Percentiles rank a stretch among this genome's conserved stretches.
These are phyloP conservation scores for Cistogaster globosa DNA, from an alignment of 2,888 invertebrate species.

Conservation along the genomic window DNA sequence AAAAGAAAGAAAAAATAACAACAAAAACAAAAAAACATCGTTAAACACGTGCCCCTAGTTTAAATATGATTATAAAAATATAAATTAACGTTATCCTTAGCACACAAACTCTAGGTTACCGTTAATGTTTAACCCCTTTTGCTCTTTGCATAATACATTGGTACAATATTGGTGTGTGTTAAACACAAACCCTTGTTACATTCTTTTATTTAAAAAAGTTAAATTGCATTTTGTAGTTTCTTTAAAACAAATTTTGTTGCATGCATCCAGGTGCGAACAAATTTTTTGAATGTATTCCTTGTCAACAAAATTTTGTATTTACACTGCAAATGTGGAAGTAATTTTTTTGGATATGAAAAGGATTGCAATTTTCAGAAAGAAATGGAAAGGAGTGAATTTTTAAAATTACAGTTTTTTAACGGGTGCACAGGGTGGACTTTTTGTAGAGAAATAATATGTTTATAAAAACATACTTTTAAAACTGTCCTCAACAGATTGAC, in stretches of 20 bases:
- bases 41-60: slow-evolving; percentile 68
- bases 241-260: slow-evolving; percentile 16
- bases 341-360: neutral
- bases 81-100: slow-evolving; percentile 4
- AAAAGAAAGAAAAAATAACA: neutral
- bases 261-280: slow-evolving; percentile 66
- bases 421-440: no score
- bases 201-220: slow-evolving; percentile 13
- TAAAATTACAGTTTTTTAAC: neutral
- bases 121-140: slow-evolving; percentile 57
- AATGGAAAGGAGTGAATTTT: slow-evolving; percentile 1
- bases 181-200: slow-evolving; percentile 24
- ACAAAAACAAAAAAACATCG: slow-evolving; percentile 5
- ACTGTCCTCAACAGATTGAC: no score
- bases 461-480: no score
- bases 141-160: neutral
- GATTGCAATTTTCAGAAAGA: neutral
- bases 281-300: slow-evolving; percentile 38
- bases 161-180: neutral
- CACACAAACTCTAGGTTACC: slow-evolving; percentile 22
- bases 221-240: slow-evolving; percentile 41
- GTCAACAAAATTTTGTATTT: slow-evolving; percentile 4
- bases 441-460: no score
- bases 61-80: slow-evolving; percentile 34
- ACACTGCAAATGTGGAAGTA: neutral